These are phyloP conservation scores for Dorcus parallelipipedus DNA, from an alignment of 2,888 invertebrate genomes.

Conservation along the genomic window DNA sequence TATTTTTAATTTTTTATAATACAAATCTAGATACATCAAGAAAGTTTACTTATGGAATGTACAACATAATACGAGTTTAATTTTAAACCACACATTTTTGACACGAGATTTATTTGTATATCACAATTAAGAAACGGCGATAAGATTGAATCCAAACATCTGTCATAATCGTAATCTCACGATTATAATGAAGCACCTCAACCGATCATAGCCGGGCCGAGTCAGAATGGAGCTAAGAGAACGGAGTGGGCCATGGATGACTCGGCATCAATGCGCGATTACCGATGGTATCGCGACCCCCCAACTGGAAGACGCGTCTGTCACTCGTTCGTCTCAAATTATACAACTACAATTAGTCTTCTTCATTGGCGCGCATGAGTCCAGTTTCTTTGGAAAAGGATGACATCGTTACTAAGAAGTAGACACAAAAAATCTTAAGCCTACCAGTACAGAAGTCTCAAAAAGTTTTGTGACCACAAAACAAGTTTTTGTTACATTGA, in stretches of 20 bases:
- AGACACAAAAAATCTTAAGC: no score
- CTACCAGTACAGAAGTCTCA: no score
- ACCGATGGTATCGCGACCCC: constrained; percentile 39
- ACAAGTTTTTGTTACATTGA: neutral
- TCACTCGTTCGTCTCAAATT: constrained; percentile 23
- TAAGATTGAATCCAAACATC: constrained; percentile 29
- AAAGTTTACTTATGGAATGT: neutral
- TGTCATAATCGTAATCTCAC: constrained; percentile 32
- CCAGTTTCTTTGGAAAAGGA: constrained; percentile 7
- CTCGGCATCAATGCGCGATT: constrained; percentile 33
- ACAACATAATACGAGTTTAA: constrained; percentile 18
- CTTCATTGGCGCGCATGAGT: constrained; percentile 32
- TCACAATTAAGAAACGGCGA: constrained; percentile 26
- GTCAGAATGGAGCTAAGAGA: constrained; percentile 12
- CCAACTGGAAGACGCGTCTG: constrained; percentile 38
- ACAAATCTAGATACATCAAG: neutral
- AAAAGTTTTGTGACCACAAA: no score
- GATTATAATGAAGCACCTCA: constrained; percentile 24
- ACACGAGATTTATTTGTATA: constrained; percentile 27
- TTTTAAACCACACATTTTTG: constrained; percentile 20
- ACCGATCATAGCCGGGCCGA: constrained; percentile 4
- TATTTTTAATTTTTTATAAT: neutral
- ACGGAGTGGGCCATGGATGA: constrained; percentile 24
- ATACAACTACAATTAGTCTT: constrained; percentile 31
- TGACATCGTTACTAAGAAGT: neutral